Base-by-base conservation (phyloP, 1,140 invertebrate genomes). In the Dufourea novaeangliae region DNA sequence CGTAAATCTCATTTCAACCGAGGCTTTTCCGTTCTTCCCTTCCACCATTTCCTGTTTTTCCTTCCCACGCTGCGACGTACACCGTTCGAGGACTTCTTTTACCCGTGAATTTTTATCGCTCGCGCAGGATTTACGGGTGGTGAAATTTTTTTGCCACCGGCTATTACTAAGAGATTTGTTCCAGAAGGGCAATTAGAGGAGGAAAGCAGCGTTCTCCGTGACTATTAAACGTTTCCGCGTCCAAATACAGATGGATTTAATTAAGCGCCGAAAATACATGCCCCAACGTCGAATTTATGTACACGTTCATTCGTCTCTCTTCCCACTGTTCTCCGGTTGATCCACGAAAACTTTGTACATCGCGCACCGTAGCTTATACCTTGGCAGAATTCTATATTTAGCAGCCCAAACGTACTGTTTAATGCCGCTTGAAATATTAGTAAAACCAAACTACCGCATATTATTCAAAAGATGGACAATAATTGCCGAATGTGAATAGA, bases 141-240 rank as follows among this genome's bases (percentile, higher is more conserved):
- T 37, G 70, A 46, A 39, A 63, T 39, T 37, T 66, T 54, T 66
- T 52, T 50, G 39, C 1, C 17, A 11, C 10, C 17, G n/a, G n/a
- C 71, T 27, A 66, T 74, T 74, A 74, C 44, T 11, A 22, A 22
- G 34, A 32, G 62, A 74, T 67, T 74, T 39, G 62, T 39, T 67
- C 44, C 46, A 12, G 50, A 20, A 41, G 37, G 61, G 62, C 34
- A 74, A 74, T 74, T 74, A 74, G 34, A 64, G 46, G 25, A 39
- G 50, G 25, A 34, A 74, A 67, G 46, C 46, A 67, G 12, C 34
- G 57, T 17, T 41, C 27, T 10, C 10, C 2, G 25, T 34, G 37
- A 64, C 63, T 64, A 67, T 74, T 74, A 66, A 66, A 52, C 62
- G 72, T 32, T 67, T 41, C 50, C 75, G 71, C 78, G 78, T 74